Percentiles rank a stretch among this genome's conserved stretches.
These are phyloP conservation scores for Siniperca chuatsi DNA, from an alignment of 2,113 vertebrate genomes.

Conservation along the genomic window DNA sequence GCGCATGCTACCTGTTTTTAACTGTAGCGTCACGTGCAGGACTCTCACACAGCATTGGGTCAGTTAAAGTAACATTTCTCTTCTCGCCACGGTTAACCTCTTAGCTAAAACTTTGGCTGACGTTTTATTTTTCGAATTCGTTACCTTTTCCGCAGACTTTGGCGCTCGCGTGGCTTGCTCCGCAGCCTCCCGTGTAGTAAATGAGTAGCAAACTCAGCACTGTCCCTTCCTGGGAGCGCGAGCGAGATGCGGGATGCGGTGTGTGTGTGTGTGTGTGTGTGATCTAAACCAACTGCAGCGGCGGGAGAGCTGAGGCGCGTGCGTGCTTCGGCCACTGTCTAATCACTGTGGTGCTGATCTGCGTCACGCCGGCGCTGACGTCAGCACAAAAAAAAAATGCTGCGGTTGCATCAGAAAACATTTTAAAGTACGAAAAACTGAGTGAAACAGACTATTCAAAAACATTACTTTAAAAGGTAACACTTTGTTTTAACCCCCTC, in stretches of 20 bases:
- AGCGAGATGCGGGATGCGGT: neutral
- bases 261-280: neutral
- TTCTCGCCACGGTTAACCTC: neutral
- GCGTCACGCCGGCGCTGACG: slow-evolving; percentile 42
- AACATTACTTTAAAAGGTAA: neutral
- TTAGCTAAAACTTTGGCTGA: neutral
- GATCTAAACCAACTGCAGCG: neutral
- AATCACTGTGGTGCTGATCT: slow-evolving; percentile 15
- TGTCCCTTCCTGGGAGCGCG: neutral
- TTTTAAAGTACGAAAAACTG: too few species aligned
- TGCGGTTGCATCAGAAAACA: neutral
- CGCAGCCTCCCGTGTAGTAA: neutral
- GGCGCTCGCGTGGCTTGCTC: neutral
- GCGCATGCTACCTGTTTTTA: neutral
- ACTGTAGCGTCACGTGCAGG: neutral
- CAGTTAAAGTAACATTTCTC: neutral
- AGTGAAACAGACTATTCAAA: neutral
- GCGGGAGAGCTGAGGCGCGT: neutral
- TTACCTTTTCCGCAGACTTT: slow-evolving; percentile 10
- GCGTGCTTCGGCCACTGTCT: slow-evolving; percentile 14
- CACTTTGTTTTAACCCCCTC: neutral
- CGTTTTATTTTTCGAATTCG: neutral
- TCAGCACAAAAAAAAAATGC: neutral
- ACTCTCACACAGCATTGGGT: neutral
- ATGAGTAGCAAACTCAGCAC: neutral